Evolutionary conservation across 2,888 invertebrate genomes (phyloP).

Genomic region (Euspilapteryx auroguttella): DNA sequence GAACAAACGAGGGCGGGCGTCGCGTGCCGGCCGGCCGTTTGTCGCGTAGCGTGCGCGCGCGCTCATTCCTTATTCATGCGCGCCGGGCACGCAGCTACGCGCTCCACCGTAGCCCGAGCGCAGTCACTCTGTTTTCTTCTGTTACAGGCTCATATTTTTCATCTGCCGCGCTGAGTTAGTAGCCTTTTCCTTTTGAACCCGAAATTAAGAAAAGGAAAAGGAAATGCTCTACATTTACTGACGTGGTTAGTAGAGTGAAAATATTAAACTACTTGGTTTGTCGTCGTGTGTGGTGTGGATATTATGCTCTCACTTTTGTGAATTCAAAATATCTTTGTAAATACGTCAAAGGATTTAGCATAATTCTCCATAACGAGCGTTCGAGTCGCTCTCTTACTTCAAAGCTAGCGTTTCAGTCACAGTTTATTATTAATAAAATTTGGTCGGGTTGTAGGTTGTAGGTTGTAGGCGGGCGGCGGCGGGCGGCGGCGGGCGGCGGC

Average conservation of each 20-base stretch:
- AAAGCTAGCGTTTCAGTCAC: conserved; percentile 54
- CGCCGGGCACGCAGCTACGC: conserved; percentile 20
- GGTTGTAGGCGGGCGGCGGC: too few species aligned
- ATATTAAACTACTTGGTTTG: too few species aligned
- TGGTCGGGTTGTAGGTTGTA: conserved; percentile 29
- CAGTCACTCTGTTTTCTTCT: neutral
- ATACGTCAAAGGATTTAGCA: conserved; percentile 53
- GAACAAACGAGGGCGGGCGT: conserved; percentile 20
- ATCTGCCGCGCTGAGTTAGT: too few species aligned
- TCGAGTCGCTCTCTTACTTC: conserved; percentile 50
- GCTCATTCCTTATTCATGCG: conserved; percentile 59
- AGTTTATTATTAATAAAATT: conserved; percentile 61
- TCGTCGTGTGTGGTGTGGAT: too few species aligned
- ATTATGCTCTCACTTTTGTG: conserved; percentile 6
- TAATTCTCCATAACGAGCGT: conserved; percentile 54
- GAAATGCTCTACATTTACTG: too few species aligned
- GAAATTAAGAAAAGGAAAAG: too few species aligned
- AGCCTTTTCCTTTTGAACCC: too few species aligned
- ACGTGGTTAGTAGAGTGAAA: too few species aligned
- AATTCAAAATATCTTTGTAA: conserved; percentile 25
- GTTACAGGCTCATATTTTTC: conserved; percentile 14
- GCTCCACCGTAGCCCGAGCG: neutral
- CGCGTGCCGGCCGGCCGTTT: conserved; percentile 33
- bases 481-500: conserved; percentile 11
- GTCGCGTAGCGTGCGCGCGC: conserved; percentile 49